Conservation (phyloP, 2,113 vertebrate genomes). For the Neopipo cinnamomea region DNA sequence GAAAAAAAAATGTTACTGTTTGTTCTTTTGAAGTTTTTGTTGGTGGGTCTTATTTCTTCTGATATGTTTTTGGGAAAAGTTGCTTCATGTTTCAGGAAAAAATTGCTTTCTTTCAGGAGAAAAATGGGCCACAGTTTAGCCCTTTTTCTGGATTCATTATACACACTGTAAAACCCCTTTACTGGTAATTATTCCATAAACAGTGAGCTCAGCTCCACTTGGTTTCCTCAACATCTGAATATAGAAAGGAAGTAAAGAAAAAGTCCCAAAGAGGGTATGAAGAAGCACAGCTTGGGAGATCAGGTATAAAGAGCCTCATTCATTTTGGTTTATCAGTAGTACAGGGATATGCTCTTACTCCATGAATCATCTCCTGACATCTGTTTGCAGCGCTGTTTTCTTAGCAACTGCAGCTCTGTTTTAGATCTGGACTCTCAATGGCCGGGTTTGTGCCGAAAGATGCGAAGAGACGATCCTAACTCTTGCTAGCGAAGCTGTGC, state of each 20-base stretch:
- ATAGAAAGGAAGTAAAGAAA: not conserved
- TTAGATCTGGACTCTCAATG: slow-evolving; percentile 57
- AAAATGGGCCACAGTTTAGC: not conserved
- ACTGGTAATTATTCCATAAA: slow-evolving; percentile 41
- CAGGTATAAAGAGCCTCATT: slow-evolving; percentile 53
- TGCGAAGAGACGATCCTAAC: not conserved
- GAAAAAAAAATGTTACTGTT: not conserved
- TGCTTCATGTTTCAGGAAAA: not conserved
- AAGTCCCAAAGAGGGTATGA: not conserved
- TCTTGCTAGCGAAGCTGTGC: not conserved
- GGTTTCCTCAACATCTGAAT: not conserved
- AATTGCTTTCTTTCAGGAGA: not conserved
- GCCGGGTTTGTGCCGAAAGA: not conserved
- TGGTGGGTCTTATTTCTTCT: not conserved
- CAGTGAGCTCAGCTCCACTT: not conserved
- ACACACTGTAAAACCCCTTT: not conserved
- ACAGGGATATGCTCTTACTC: slow-evolving; percentile 4
- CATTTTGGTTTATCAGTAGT: slow-evolving; percentile 54
- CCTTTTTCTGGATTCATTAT: not conserved
- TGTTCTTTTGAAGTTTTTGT: not conserved
- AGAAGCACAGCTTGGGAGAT: slow-evolving; percentile 26
- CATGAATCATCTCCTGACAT: slow-evolving; percentile 66
- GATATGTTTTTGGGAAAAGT: not conserved
- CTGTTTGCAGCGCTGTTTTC: slow-evolving; percentile 63
- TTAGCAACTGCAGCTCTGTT: slow-evolving; percentile 61